A percentile compares a stretch with the other conserved stretches of the same genome.
Evolutionary conservation across 2,888 invertebrate genomes (phyloP).

Genomic region (Isoperla grammatica): DNA sequence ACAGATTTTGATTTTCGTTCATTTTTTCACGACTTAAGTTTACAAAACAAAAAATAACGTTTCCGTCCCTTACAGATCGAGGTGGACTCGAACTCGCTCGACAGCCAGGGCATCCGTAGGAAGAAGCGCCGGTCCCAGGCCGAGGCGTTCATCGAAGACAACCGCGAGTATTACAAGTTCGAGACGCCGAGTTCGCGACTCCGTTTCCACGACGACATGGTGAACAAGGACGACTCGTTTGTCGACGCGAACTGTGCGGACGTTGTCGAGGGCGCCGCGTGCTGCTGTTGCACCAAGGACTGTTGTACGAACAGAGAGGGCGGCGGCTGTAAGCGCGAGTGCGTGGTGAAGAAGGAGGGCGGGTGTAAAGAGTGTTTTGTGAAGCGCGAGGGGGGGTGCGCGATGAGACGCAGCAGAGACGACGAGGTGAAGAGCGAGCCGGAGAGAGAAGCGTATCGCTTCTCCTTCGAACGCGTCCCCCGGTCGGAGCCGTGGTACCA

Average conservation of each 20-base stretch:
- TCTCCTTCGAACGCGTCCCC: constrained; percentile 71
- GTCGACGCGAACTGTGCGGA: too few species aligned
- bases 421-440: background rate
- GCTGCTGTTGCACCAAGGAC: background rate
- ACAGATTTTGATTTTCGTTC: too few species aligned
- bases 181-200: constrained; percentile 45
- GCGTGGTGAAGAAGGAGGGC: constrained; percentile 10
- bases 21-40: too few species aligned
- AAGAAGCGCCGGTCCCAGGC: constrained; percentile 41
- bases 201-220: constrained; percentile 42
- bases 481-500: constrained; percentile 71
- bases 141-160: constrained; percentile 53
- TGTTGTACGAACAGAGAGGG: constrained; percentile 42
- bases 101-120: background rate
- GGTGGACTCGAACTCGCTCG: background rate
- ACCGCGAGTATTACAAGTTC: constrained; percentile 54
- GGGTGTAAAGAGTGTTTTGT: background rate
- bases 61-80: too few species aligned
- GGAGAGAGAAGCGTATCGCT: constrained; percentile 51
- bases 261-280: too few species aligned
- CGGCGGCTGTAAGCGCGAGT: constrained; percentile 34
- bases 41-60: too few species aligned
- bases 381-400: background rate
- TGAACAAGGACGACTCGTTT: constrained; percentile 4
- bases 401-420: background rate